Evolutionary conservation across 2,113 vertebrate species (phyloP).

Genomic region (Phainopepla nitens): DNA sequence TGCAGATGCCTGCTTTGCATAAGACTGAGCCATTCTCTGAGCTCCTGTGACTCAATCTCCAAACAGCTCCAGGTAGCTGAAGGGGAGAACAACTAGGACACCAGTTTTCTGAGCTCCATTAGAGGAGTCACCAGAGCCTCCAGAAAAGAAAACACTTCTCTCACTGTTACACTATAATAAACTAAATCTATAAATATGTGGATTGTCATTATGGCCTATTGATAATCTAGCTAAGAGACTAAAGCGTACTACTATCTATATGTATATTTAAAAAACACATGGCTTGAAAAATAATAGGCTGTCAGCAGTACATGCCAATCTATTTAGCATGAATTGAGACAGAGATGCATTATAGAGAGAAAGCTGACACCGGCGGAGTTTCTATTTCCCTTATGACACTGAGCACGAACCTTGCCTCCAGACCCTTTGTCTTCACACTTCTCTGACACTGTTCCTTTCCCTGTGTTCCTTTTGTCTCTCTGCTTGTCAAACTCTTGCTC

Average conservation of each 20-base stretch:
- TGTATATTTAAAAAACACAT: neutral
- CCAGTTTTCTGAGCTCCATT: neutral
- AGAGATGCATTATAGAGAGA: constrained; percentile 43
- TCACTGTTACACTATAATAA: neutral
- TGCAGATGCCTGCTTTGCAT: neutral
- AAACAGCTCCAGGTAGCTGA: neutral
- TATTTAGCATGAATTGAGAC: constrained; percentile 39
- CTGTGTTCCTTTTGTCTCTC: constrained; percentile 18
- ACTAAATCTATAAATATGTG: neutral
- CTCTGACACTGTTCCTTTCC: constrained; percentile 38
- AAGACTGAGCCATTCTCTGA: neutral
- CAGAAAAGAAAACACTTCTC: neutral
- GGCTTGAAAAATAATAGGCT: constrained; percentile 3
- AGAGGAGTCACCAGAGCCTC: neutral
- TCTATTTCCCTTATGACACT: constrained; percentile 33
- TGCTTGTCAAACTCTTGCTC: constrained; percentile 18
- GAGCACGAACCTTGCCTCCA: constrained; percentile 34
- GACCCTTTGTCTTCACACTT: constrained; percentile 60
- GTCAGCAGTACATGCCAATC: constrained; percentile 41
- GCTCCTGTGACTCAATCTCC: neutral
- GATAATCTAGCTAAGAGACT: neutral
- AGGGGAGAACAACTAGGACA: neutral
- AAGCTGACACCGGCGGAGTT: constrained; percentile 28
- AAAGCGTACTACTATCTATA: neutral
- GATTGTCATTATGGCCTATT: neutral